A percentile compares a stretch with the other conserved stretches of the same genome.
Evolutionary conservation across 2,113 vertebrate genomes (phyloP).

Genomic region (Ptilorrhoa leucosticta): DNA sequence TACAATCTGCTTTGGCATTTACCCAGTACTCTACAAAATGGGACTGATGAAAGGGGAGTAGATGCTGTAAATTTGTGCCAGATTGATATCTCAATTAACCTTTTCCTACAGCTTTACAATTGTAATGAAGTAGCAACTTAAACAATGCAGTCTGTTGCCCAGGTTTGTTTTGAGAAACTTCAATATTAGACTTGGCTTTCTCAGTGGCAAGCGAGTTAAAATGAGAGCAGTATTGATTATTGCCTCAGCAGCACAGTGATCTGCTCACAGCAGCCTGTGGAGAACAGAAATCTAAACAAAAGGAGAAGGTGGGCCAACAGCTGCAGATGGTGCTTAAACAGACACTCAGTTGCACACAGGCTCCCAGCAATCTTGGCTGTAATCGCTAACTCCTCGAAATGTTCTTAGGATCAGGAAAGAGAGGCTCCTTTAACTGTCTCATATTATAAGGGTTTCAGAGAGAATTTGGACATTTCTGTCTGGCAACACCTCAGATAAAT

Average conservation of each 20-base stretch:
- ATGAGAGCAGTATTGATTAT: slow-evolving; percentile 7
- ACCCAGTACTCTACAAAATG: not conserved
- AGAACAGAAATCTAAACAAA: slow-evolving; percentile 22
- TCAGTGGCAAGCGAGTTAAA: not conserved
- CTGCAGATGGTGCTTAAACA: slow-evolving; percentile 11
- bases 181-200: not conserved
- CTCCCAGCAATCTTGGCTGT: not conserved
- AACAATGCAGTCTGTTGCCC: not conserved
- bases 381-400: not conserved
- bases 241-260: not conserved
- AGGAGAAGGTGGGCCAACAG: slow-evolving; percentile 8
- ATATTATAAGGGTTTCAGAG: not conserved
- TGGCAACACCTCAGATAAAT: not conserved
- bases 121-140: not conserved
- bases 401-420: not conserved
- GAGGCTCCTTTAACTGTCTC: not conserved
- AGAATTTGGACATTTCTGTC: not conserved
- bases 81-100: not conserved
- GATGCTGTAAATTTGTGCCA: not conserved
- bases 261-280: not conserved
- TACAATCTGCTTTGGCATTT: not conserved
- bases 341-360: not conserved
- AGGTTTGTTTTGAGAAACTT: not conserved
- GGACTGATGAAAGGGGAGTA: not conserved
- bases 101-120: not conserved